Conservation (phyloP, 2,797 vertebrate genomes). For the Catharus ustulatus region DNA sequence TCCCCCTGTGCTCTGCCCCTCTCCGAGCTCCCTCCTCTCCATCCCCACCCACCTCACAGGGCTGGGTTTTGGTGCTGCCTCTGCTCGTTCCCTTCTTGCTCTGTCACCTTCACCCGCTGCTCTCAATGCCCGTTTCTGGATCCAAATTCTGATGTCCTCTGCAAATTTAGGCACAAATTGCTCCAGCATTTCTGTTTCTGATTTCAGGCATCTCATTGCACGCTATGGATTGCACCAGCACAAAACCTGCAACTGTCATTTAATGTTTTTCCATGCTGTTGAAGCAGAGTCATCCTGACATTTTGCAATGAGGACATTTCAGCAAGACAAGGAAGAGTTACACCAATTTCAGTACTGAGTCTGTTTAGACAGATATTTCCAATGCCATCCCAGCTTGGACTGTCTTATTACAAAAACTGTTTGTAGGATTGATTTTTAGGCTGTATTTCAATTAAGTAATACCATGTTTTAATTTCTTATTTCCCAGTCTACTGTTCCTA, state of each 20-base stretch:
- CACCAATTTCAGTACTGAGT: background rate
- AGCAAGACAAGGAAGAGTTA: background rate
- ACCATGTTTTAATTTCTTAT: background rate
- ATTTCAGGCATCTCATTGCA: background rate
- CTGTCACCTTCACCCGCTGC: rapidly evolving
- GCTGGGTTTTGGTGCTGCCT: background rate
- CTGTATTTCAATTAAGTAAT: background rate
- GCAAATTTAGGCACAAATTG: background rate
- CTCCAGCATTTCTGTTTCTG: background rate
- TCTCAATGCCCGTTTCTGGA: rapidly evolving
- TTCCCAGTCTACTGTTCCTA: background rate
- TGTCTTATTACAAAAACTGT: background rate
- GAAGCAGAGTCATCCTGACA: conserved; percentile 26
- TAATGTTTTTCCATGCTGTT: background rate
- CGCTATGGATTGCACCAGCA: background rate
- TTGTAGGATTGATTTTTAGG: background rate
- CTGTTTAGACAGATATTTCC: background rate
- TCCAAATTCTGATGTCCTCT: background rate
- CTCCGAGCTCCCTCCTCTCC: rapidly evolving
- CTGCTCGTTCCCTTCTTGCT: background rate
- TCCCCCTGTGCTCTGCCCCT: rapidly evolving
- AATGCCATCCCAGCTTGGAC: background rate
- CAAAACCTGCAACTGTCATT: background rate
- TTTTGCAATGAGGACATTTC: conserved; percentile 42
- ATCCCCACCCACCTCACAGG: rapidly evolving